These are phyloP conservation scores for Fragum whitleyi DNA, from an alignment of 2,888 invertebrate genomes.

Conservation along the genomic window DNA sequence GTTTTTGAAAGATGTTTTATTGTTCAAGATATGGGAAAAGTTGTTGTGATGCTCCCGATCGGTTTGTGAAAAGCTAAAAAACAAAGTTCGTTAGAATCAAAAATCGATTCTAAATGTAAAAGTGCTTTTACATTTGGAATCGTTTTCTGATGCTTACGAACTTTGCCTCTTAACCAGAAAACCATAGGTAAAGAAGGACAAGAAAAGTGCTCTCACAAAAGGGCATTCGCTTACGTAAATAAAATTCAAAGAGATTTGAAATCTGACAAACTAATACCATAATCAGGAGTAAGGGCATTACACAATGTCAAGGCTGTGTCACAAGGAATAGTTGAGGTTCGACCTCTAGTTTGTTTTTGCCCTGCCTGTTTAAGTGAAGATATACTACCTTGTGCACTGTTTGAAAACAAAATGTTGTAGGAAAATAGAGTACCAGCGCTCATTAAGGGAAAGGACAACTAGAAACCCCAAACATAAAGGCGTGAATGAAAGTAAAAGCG, in stretches of 20 bases:
- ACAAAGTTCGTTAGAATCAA: constrained; percentile 15
- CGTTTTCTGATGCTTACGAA: no score
- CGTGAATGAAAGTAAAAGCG: not conserved
- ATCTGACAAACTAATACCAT: constrained; percentile 7
- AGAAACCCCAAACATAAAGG: constrained; percentile 18
- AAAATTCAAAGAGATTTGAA: constrained; percentile 7
- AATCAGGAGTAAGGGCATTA: constrained; percentile 40
- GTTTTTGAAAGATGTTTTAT: constrained; percentile 29
- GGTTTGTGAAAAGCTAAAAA: constrained; percentile 25
- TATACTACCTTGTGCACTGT: not conserved
- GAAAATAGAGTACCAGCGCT: constrained; percentile 16
- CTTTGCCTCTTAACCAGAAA: no score
- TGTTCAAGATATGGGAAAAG: constrained; percentile 39
- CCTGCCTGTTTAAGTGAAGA: constrained; percentile 11
- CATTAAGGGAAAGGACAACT: constrained; percentile 17
- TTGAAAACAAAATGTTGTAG: constrained; percentile 24
- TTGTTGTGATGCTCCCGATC: constrained; percentile 17
- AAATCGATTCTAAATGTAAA: not conserved
- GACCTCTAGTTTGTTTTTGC: constrained; percentile 44
- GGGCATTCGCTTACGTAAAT: constrained; percentile 20
- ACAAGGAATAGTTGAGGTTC: constrained; percentile 29
- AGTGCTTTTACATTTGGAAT: constrained; percentile 19
- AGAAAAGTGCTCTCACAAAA: constrained; percentile 25
- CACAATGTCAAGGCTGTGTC: constrained; percentile 41
- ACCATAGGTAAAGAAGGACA: constrained; percentile 8